A percentile compares a stretch with the other conserved stretches of the same genome.
These are phyloP conservation scores for Globodera ellingtonae DNA, from an alignment of 1,140 invertebrate genomes.

Conservation along the genomic window DNA sequence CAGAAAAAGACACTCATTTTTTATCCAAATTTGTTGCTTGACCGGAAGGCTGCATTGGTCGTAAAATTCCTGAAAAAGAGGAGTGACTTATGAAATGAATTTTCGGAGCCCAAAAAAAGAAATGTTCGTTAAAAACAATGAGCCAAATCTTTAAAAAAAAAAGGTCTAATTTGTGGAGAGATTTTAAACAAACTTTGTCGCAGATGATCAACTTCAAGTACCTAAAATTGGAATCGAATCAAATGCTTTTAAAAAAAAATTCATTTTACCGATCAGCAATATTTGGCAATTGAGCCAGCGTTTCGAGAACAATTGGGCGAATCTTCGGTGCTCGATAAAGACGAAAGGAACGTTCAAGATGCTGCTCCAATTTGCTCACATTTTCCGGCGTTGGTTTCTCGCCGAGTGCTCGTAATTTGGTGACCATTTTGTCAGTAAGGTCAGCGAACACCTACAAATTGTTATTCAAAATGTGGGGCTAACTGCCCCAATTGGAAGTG, in stretches of 20 bases:
- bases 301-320: slow-evolving; percentile 53
- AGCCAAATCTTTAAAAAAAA: no score
- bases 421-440: slow-evolving; percentile 38
- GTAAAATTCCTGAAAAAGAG: slow-evolving; percentile 36
- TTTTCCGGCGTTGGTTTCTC: slow-evolving; percentile 39
- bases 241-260: slow-evolving; percentile 28
- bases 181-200: slow-evolving; percentile 30
- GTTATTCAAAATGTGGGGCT: background rate
- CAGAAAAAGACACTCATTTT: slow-evolving; percentile 43
- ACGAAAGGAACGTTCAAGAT: slow-evolving; percentile 38
- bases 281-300: slow-evolving; percentile 41
- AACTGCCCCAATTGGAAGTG: slow-evolving; percentile 5
- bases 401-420: slow-evolving; percentile 38
- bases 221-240: slow-evolving; percentile 31
- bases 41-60: slow-evolving; percentile 43
- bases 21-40: slow-evolving; percentile 54
- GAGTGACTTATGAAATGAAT: background rate
- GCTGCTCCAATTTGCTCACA: slow-evolving; percentile 43
- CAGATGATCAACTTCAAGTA: slow-evolving; percentile 51
- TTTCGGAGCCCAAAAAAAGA: no score
- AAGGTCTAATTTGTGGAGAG: background rate
- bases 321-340: slow-evolving; percentile 42
- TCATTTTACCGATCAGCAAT: slow-evolving; percentile 34
- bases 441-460: slow-evolving; percentile 40
- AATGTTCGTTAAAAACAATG: background rate